These are phyloP conservation scores for Palythoa heliodiscus DNA, from an alignment of 92 coral and sea anemone species.

Conservation along the genomic window DNA sequence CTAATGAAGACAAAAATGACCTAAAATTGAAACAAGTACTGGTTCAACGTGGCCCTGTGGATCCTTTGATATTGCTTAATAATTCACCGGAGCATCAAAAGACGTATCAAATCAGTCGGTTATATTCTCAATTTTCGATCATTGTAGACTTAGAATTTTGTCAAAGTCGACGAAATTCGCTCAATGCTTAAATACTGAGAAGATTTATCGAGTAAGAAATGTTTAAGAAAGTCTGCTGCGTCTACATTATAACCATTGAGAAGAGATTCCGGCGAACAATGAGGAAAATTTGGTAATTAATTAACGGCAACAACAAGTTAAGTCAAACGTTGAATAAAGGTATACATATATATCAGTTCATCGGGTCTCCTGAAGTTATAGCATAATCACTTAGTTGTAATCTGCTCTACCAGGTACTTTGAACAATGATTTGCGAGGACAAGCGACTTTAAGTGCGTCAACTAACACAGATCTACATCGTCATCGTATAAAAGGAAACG, in stretches of 20 bases:
- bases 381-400: neutral
- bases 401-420: neutral
- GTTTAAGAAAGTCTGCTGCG: neutral
- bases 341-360: neutral
- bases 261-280: neutral
- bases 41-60: neutral
- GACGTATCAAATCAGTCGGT: neutral
- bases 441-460: neutral
- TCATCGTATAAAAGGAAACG: neutral
- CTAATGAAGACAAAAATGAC: constrained; percentile 3
- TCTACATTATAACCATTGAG: neutral
- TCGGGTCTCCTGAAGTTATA: neutral
- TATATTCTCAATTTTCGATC: neutral
- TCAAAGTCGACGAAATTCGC: constrained; percentile 19
- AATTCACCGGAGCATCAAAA: constrained; percentile 10
- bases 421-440: neutral
- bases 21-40: neutral
- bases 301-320: constrained; percentile 1
- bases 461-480: neutral
- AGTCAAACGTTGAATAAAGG: neutral
- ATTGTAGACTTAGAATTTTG: neutral
- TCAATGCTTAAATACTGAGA: neutral
- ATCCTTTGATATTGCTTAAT: constrained; percentile 41
- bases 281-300: neutral
- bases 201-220: neutral